A percentile compares a stretch with the other conserved stretches of the same genome.
Evolutionary conservation across 1,140 invertebrate species (phyloP).

Genomic region (Temnothorax curvispinosus): DNA sequence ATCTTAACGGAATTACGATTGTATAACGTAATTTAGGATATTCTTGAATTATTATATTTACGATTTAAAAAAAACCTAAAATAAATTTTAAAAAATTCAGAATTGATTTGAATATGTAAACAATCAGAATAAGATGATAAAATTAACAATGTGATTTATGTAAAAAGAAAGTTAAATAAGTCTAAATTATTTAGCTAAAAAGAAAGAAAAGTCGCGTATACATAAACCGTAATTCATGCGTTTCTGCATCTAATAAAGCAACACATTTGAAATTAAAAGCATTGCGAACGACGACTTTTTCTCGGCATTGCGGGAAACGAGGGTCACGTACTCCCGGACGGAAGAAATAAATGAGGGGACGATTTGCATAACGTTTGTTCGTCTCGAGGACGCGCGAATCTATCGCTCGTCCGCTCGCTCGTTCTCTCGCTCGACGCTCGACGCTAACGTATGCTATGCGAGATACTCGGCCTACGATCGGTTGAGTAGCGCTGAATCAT

Average conservation of each 20-base stretch:
- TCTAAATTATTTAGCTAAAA: neutral
- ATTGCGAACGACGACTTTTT: neutral
- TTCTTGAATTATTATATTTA: neutral
- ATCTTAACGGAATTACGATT: neutral
- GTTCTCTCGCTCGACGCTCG: neutral
- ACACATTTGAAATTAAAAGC: conserved; percentile 17
- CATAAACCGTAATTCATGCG: neutral
- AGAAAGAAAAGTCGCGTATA: neutral
- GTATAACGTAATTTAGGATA: neutral
- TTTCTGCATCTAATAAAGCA: neutral
- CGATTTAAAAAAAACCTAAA: neutral
- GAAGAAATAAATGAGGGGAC: neutral
- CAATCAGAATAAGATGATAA: neutral
- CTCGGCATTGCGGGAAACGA: neutral
- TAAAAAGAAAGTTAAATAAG: neutral
- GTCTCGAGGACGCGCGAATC: conserved; percentile 39
- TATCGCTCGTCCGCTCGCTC: conserved; percentile 8
- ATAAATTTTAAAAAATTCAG: neutral
- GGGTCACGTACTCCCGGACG: neutral
- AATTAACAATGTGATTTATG: neutral
- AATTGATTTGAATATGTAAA: neutral
- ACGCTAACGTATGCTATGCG: neutral
- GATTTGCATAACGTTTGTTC: conserved; percentile 29
- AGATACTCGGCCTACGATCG: conserved; percentile 35
- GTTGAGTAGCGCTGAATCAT: conserved; percentile 43